These are phyloP conservation scores for Perizoma affinitatum DNA, from an alignment of 2,888 invertebrate species.

Conservation along the genomic window DNA sequence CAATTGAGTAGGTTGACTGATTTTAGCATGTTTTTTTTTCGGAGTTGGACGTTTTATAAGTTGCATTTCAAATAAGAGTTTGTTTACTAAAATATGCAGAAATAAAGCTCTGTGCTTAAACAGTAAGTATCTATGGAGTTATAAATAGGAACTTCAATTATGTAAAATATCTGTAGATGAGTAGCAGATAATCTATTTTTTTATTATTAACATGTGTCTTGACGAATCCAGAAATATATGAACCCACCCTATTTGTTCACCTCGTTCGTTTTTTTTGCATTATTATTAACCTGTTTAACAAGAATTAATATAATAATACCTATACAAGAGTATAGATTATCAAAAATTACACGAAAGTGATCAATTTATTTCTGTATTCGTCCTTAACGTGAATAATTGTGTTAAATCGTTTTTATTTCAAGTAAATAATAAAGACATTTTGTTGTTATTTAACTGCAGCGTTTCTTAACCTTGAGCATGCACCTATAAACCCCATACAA, in stretches of 20 bases:
- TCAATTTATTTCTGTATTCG: slow-evolving; percentile 6
- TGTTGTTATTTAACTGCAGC: slow-evolving; percentile 13
- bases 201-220: not conserved
- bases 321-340: no score
- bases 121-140: no score
- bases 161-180: not conserved
- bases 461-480: slow-evolving; percentile 29
- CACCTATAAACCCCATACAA: not conserved
- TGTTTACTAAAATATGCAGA: no score
- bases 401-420: not conserved
- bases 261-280: no score
- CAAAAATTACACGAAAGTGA: no score
- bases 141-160: no score
- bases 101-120: no score
- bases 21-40: not conserved
- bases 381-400: slow-evolving; percentile 4
- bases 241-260: no score
- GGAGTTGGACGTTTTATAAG: not conserved
- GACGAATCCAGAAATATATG: not conserved
- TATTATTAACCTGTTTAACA: no score
- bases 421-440: slow-evolving; percentile 3
- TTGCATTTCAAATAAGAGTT: no score
- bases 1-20: not conserved
- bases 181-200: not conserved
- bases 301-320: no score